These are phyloP conservation scores for Peromyscus californicus DNA, from an alignment of 2,113 vertebrate species.

Conservation along the genomic window DNA sequence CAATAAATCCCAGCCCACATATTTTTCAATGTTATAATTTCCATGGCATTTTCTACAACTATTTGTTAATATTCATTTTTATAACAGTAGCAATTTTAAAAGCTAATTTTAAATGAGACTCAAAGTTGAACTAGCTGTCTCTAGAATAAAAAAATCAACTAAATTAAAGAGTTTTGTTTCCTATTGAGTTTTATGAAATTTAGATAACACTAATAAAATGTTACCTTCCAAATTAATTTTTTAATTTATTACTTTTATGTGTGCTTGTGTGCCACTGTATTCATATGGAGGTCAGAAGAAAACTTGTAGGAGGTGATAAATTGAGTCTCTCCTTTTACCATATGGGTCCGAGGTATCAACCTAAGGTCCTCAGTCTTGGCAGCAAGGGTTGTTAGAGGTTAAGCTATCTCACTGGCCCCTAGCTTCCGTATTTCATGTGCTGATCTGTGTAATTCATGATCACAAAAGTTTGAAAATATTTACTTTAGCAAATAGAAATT, in stretches of 20 bases:
- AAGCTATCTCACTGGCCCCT: background rate
- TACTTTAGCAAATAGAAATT: constrained; percentile 43
- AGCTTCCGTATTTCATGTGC: constrained; percentile 3
- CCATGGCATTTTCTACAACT: background rate
- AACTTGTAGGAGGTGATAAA: background rate
- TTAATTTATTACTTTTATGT: background rate
- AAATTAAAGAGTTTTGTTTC: background rate
- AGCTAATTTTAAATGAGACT: constrained; percentile 27
- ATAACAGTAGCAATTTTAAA: constrained; percentile 8
- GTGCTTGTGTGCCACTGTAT: no score
- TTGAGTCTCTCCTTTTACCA: background rate
- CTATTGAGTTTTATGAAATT: constrained; percentile 48
- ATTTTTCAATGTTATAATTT: background rate
- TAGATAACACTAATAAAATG: constrained; percentile 43
- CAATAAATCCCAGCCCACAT: background rate
- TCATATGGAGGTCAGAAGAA: background rate
- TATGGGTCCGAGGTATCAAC: no score
- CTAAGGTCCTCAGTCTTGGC: background rate
- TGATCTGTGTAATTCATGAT: constrained; percentile 42
- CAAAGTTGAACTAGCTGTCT: background rate
- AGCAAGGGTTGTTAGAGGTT: background rate
- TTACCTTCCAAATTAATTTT: background rate
- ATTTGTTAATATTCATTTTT: constrained; percentile 1
- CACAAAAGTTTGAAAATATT: constrained; percentile 37
- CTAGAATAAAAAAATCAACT: constrained; percentile 28